Evolutionary conservation across 1,140 invertebrate species (phyloP).

Genomic region (Bathynomus jamesi): DNA sequence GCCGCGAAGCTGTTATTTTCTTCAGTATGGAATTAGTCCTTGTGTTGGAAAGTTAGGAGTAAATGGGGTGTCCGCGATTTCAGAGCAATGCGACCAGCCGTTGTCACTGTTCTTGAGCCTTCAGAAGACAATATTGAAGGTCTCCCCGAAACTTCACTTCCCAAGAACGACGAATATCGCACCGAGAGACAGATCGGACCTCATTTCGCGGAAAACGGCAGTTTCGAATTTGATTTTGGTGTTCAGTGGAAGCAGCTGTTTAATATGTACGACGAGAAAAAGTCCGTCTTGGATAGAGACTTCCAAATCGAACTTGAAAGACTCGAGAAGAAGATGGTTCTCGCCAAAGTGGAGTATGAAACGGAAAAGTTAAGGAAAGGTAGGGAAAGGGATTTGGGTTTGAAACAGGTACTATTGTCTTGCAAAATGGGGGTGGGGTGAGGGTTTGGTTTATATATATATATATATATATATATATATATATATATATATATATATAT

Average conservation of each 20-base stretch:
- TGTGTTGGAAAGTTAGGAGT: too few relatives aligned
- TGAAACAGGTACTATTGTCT: too few relatives aligned
- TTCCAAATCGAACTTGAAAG: conserved; percentile 28
- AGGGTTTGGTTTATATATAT: neutral
- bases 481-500: conserved; percentile 3
- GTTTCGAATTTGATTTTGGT: conserved; percentile 31
- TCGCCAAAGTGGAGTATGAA: conserved; percentile 28
- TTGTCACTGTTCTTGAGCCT: conserved; percentile 22
- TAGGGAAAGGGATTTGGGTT: too few relatives aligned
- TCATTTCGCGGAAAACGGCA: conserved; percentile 28
- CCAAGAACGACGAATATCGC: conserved; percentile 28
- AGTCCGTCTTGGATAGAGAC: conserved; percentile 26
- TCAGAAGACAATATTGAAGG: conserved; percentile 34
- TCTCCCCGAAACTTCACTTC: conserved; percentile 23
- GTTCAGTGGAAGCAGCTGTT: conserved; percentile 33
- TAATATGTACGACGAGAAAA: conserved; percentile 35
- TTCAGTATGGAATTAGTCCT: too few relatives aligned
- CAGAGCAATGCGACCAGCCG: conserved; percentile 14
- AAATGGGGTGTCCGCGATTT: neutral
- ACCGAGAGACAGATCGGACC: conserved; percentile 18
- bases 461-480: conserved; percentile 3
- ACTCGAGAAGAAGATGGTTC: conserved; percentile 24
- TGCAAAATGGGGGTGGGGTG: too few relatives aligned
- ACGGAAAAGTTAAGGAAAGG: conserved; percentile 30
- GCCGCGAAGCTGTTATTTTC: too few relatives aligned